phyloP scores from a whole-genome alignment of 2,113 vertebrate genomes.

The Nyctereutes procyonoides region DNA sequence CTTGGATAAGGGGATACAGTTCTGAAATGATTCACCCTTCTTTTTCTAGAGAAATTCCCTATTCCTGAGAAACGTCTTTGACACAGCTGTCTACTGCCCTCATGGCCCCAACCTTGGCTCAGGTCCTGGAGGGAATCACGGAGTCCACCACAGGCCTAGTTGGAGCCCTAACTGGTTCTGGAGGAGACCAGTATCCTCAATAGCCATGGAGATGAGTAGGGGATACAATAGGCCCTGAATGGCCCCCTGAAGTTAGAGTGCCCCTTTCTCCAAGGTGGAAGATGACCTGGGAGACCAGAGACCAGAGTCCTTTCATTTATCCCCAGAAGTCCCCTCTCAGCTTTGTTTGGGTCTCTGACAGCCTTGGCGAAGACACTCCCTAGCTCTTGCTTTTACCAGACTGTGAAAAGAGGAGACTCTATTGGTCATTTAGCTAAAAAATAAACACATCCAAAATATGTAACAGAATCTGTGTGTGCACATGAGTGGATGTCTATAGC shows the following conservation, averaged over 20 bases:
- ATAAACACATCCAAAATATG: slow-evolving; percentile 53
- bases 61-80: slow-evolving; percentile 6
- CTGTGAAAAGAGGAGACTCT: not conserved
- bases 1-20: not conserved
- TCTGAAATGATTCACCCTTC: not conserved
- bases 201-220: slow-evolving; percentile 30
- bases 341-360: not conserved
- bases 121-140: not conserved
- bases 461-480: not conserved
- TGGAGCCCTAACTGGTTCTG: not conserved
- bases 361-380: not conserved
- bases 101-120: not conserved
- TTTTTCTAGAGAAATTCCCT: slow-evolving; percentile 64
- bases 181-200: not conserved
- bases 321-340: not conserved
- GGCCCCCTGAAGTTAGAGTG: not conserved
- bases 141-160: not conserved
- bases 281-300: not conserved
- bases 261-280: not conserved
- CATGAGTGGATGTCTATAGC: not conserved
- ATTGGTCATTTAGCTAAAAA: slow-evolving; percentile 32
- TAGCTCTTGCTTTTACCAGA: not conserved
- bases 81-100: not conserved
- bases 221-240: not conserved
- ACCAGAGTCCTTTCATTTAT: not conserved